Base-by-base conservation (phyloP, 1,140 invertebrate species). In the Aleiodes sp. region DNA sequence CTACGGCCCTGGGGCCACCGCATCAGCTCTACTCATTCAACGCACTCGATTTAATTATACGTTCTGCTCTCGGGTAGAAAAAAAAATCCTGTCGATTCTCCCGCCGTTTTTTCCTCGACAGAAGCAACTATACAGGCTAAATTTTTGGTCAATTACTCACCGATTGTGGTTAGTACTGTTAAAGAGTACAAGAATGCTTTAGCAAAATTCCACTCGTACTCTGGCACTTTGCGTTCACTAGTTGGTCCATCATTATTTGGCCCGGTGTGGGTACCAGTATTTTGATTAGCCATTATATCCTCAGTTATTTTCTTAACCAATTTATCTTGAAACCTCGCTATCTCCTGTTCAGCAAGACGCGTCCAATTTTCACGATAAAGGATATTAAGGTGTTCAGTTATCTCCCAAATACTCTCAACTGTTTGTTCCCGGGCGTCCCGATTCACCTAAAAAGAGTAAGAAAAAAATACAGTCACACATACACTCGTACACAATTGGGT, bases 321-420 rank as follows among this genome's bases (percentile, higher is more conserved):
- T 81, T 93, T 91, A 78, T 95, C 92, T 85, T 97, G 95, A 86
- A 98, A 98, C 75, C 91, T 90, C 46, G 92, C 91, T 73, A 98
- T 94, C 85, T 98, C 94, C 80, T 94, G 90, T 74, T 92, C 90
- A 35, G 94, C 91, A 79, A 96, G 86, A 77, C 92, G 89, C 46
- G 96, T 98, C 96, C 96, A 98, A 84, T 98, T 98, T 80, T 97
- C 94, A 75, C 94, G 92, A 84, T 98, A 97, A 10, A 98, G 88
- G 76, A 98, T 96, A 83, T 98, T 98, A 57, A 98, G 88, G 61
- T 92, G 93, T 73, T 96, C 94, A 10, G 97, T 98, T 46, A 98
- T 96, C 78, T 96, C 93, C 97, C 96, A 98, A 72, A 98, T 94
- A 79, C 92, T 94, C 81, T 94, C 93, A 7, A 96, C 94, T 9